Conservation (phyloP, 2,797 vertebrate genomes). For the Falco berigora region DNA sequence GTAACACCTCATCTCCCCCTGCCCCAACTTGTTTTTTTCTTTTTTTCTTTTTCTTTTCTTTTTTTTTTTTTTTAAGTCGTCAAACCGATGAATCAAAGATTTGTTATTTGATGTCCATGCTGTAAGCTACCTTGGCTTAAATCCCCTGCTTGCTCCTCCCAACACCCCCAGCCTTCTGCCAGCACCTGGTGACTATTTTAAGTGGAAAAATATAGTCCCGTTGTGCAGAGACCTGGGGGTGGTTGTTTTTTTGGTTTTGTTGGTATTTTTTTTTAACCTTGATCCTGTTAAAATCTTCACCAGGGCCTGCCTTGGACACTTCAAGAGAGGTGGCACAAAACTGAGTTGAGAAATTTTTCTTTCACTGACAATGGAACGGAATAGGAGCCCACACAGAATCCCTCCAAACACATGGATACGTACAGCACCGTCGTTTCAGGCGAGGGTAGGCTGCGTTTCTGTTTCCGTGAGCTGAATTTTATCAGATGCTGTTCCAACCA, state of each 20-base stretch:
- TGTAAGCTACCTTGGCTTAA: background rate
- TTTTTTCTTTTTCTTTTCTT: background rate
- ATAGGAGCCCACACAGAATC: background rate
- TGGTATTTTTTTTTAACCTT: background rate
- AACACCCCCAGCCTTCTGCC: background rate
- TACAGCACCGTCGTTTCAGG: background rate
- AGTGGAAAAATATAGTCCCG: background rate
- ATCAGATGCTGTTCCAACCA: background rate
- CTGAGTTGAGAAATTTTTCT: background rate
- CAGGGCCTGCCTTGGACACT: background rate
- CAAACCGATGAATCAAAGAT: background rate
- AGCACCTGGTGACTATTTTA: background rate
- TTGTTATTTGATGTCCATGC: background rate
- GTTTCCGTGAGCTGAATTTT: background rate
- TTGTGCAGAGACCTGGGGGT: background rate
- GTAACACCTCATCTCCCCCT: background rate
- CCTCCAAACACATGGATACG: background rate
- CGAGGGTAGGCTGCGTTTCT: background rate
- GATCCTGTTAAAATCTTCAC: background rate
- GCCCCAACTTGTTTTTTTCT: rapidly evolving
- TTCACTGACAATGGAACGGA: background rate
- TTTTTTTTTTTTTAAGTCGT: background rate
- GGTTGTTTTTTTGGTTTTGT: too few species aligned
- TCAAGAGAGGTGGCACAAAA: background rate
- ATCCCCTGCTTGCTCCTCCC: background rate